Percentiles rank a stretch among this genome's conserved stretches.
Evolutionary conservation across 1,140 invertebrate species (phyloP).

Genomic region (Magallana gigas): DNA sequence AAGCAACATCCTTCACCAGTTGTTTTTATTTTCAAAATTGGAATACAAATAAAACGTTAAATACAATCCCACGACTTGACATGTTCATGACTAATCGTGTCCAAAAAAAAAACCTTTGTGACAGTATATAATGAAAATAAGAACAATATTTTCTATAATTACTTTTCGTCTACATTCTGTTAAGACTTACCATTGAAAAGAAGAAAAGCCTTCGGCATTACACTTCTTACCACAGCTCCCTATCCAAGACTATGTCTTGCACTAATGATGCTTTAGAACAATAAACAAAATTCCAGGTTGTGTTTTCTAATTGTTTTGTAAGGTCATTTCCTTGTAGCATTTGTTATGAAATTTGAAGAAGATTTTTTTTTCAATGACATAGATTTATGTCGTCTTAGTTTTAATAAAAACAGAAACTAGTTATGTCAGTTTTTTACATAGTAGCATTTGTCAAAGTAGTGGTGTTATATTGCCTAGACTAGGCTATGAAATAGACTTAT

Average conservation of each 20-base stretch:
- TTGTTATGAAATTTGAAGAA: background rate
- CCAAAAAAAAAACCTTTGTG: no score
- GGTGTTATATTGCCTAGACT: background rate
- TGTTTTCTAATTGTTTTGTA: background rate
- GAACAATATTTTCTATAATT: no score
- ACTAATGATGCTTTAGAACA: background rate
- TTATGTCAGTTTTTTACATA: conserved; percentile 16
- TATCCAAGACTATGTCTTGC: background rate
- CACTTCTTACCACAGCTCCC: background rate
- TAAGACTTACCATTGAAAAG: background rate
- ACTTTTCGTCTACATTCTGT: no score
- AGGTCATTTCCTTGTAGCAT: conserved; percentile 22
- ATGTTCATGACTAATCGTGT: no score
- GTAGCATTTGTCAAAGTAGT: background rate
- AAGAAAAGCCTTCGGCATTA: no score
- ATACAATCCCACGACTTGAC: no score
- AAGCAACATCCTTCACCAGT: no score
- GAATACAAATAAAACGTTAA: no score
- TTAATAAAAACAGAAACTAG: conserved; percentile 19
- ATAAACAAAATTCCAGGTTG: background rate
- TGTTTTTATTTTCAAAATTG: no score
- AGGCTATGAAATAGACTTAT: background rate
- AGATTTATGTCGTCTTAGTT: conserved; percentile 5
- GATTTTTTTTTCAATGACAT: background rate
- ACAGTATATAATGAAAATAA: no score